These are phyloP conservation scores for Psittacula cyanocephala DNA, from an alignment of 2,113 vertebrate genomes.

Conservation along the genomic window DNA sequence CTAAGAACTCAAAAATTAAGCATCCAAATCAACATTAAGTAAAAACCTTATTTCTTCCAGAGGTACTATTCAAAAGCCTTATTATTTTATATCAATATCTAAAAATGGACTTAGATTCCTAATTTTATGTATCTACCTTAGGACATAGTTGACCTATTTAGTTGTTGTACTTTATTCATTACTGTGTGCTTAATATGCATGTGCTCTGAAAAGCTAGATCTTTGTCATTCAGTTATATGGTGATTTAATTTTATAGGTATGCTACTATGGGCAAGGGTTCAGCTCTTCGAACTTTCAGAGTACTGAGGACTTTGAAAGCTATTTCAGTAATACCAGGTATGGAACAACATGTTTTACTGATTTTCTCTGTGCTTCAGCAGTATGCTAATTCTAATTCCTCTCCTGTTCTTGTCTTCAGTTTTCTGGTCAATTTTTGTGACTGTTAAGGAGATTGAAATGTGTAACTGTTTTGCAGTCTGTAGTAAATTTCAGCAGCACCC, in stretches of 20 bases:
- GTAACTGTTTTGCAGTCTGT: neutral
- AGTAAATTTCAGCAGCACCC: neutral
- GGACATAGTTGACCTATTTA: neutral
- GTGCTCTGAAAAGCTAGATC: neutral
- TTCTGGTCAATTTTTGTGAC: neutral
- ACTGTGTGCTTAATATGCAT: neutral
- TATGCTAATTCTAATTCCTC: neutral
- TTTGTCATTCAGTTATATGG: neutral
- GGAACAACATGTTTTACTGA: neutral
- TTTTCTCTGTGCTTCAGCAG: neutral
- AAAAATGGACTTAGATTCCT: neutral
- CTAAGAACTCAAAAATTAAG: neutral
- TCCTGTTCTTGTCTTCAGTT: neutral
- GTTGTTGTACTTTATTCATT: neutral
- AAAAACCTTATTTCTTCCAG: neutral
- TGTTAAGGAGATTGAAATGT: neutral
- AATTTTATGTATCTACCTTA: neutral
- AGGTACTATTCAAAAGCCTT: neutral
- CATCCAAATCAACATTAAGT: neutral
- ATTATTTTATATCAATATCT: neutral
- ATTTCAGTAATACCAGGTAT: constrained; percentile 96
- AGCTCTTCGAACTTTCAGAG: constrained; percentile 88
- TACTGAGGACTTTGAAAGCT: constrained; percentile 91
- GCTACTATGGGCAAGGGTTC: constrained; percentile 67
- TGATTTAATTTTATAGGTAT: constrained; percentile 40